Evolutionary conservation across 2,113 vertebrate genomes (phyloP).

Genomic region (Acrocephalus arundinaceus): DNA sequence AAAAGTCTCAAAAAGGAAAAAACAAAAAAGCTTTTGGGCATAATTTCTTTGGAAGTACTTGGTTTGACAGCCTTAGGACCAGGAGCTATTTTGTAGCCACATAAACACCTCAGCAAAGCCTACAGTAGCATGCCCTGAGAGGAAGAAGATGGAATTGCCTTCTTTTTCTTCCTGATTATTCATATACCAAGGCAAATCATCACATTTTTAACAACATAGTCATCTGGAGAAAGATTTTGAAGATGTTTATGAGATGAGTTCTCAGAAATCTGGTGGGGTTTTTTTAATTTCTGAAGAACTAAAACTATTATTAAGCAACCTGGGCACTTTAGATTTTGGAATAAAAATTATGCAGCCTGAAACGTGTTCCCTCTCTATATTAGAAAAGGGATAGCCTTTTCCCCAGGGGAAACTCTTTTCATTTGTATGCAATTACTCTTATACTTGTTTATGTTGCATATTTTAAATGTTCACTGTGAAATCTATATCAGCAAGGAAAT

Average conservation of each 20-base stretch:
- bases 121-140: not conserved
- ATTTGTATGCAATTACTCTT: not conserved
- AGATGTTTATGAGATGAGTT: not conserved
- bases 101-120: not conserved
- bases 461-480: not conserved
- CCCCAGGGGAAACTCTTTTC: not conserved
- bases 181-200: not conserved
- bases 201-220: not conserved
- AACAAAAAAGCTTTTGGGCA: not conserved
- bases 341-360: not conserved
- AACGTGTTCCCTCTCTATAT: not conserved
- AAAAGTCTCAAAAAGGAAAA: not conserved
- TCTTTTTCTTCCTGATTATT: not conserved
- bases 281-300: not conserved
- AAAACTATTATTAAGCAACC: not conserved
- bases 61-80: not conserved
- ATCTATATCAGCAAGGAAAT: not conserved
- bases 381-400: not conserved
- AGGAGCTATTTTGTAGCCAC: not conserved
- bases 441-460: not conserved
- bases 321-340: not conserved
- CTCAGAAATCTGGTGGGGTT: not conserved
- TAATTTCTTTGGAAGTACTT: not conserved
- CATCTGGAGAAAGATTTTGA: not conserved
- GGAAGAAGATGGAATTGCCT: not conserved